Percentiles rank a stretch among this genome's conserved stretches.
Evolutionary conservation across 2,113 vertebrate genomes (phyloP).

Genomic region (Amblyopsis rosae): DNA sequence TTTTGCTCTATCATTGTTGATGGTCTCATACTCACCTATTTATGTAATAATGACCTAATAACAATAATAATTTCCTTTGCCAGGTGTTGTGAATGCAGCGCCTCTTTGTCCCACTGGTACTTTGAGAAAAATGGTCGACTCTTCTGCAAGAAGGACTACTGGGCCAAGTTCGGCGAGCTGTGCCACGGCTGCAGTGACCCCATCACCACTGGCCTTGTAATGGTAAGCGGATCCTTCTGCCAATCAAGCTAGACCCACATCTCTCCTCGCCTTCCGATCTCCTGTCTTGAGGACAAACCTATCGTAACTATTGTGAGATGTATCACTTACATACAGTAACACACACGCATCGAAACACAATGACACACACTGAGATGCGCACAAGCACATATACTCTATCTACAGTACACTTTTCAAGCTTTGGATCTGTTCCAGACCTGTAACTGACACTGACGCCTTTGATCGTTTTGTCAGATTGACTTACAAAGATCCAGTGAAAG

Average conservation of each 20-base stretch:
- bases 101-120: constrained; percentile 94
- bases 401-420: background rate
- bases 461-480: constrained; percentile 27
- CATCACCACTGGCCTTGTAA: constrained; percentile 95
- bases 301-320: constrained; percentile 26
- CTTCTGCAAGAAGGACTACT: constrained; percentile 98
- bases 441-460: constrained; percentile 44
- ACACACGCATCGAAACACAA: background rate
- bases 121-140: constrained; percentile 96
- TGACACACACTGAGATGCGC: background rate
- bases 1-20: background rate
- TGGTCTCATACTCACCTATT: background rate
- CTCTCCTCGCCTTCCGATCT: constrained; percentile 32
- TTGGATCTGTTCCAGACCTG: constrained; percentile 47
- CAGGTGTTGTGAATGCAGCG: constrained; percentile 93
- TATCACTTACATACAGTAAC: background rate
- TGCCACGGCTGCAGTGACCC: constrained; percentile 95
- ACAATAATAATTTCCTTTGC: background rate
- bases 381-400: background rate
- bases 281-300: constrained; percentile 51
- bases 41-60: background rate
- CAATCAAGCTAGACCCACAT: constrained; percentile 10
- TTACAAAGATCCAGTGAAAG: constrained; percentile 54
- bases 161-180: constrained; percentile 90
- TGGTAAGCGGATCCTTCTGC: constrained; percentile 79